phyloP scores from a whole-genome alignment of 2,888 invertebrate species.

The Melinaea marsaeus region DNA sequence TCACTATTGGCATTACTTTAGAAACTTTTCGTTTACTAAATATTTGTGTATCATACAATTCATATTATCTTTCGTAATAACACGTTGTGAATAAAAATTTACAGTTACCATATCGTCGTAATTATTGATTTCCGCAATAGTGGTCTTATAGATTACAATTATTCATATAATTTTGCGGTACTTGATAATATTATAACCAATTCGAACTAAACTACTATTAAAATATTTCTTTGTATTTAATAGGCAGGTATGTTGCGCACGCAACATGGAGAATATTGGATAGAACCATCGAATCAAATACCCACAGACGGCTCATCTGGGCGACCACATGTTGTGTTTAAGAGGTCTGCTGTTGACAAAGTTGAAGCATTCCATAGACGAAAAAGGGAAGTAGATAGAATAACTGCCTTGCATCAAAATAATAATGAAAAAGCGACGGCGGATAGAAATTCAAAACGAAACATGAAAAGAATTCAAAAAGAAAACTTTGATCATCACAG shows the following conservation, averaged over 20 bases:
- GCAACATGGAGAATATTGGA: constrained; percentile 82
- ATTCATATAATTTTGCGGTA: background rate
- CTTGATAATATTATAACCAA: no score
- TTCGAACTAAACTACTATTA: background rate
- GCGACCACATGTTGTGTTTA: constrained; percentile 83
- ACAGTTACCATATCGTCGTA: background rate
- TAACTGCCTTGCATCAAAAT: constrained; percentile 46
- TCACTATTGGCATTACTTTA: constrained; percentile 48
- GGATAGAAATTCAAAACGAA: constrained; percentile 66
- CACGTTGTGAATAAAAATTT: background rate
- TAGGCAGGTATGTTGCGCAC: constrained; percentile 84
- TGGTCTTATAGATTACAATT: background rate
- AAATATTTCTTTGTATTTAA: constrained; percentile 20
- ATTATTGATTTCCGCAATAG: background rate
- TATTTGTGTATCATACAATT: constrained; percentile 4
- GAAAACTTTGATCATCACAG: constrained; percentile 75
- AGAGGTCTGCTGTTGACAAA: constrained; percentile 80
- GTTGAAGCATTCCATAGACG: constrained; percentile 60
- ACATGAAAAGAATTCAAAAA: constrained; percentile 68
- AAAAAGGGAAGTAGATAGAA: constrained; percentile 52
- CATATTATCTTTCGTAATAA: background rate
- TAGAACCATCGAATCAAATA: constrained; percentile 82
- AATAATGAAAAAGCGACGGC: constrained; percentile 70
- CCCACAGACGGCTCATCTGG: constrained; percentile 50
- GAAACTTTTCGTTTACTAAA: constrained; percentile 33